Evolutionary conservation across 2,888 invertebrate species (phyloP).

Genomic region (Acanthosoma haemorrhoidale): DNA sequence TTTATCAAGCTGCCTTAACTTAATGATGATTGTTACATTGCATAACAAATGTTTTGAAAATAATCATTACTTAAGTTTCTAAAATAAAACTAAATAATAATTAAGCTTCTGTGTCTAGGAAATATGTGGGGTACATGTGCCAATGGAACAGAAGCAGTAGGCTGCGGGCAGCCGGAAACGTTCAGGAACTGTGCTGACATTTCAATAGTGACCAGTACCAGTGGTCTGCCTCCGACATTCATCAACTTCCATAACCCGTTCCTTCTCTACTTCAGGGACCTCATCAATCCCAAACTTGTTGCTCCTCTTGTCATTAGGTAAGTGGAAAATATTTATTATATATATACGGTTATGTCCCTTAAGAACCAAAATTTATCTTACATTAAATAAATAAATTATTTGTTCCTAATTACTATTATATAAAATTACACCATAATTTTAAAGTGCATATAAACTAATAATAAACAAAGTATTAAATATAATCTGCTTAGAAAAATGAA

Average conservation of each 20-base stretch:
- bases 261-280: constrained; percentile 70
- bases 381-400: no score
- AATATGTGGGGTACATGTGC: constrained; percentile 88
- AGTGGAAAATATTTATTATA: no score
- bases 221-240: constrained; percentile 61
- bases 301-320: constrained; percentile 72
- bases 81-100: neutral
- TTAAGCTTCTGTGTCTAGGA: constrained; percentile 48
- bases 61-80: no score
- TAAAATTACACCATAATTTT: no score
- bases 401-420: no score
- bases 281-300: constrained; percentile 56
- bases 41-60: no score
- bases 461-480: no score
- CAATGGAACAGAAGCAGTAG: constrained; percentile 80
- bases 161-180: constrained; percentile 85
- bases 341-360: no score
- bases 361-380: no score
- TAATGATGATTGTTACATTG: no score
- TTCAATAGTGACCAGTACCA: constrained; percentile 71
- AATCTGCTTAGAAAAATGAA: neutral
- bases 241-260: constrained; percentile 61
- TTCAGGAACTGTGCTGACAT: constrained; percentile 89
- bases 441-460: no score
- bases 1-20: no score